These are phyloP conservation scores for Alces alces DNA, from an alignment of 2,113 vertebrate genomes.

Conservation along the genomic window DNA sequence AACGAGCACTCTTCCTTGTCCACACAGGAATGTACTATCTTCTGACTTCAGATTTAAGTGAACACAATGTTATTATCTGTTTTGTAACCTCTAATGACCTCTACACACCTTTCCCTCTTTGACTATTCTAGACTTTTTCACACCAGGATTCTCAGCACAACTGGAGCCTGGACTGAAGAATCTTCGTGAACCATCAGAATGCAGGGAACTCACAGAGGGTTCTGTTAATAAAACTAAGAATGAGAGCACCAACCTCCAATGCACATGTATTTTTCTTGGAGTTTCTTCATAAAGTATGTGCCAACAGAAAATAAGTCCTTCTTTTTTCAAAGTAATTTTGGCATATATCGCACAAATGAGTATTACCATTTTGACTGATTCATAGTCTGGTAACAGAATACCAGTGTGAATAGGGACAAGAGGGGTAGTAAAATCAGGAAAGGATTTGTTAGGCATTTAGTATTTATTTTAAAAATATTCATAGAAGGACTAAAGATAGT, in stretches of 20 bases:
- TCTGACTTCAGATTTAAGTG: not conserved
- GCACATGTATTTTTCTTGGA: not conserved
- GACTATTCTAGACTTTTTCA: constrained; percentile 4
- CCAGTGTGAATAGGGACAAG: not conserved
- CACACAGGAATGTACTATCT: not conserved
- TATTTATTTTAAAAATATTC: not conserved
- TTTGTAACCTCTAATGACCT: not conserved
- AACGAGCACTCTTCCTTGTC: not conserved
- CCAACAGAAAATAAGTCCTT: not conserved
- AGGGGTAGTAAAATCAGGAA: not conserved
- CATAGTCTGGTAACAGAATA: not conserved
- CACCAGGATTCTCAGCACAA: not conserved
- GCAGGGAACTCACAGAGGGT: not conserved
- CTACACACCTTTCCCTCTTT: constrained; percentile 1
- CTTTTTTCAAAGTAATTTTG: not conserved
- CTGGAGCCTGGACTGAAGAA: not conserved
- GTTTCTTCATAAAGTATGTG: not conserved
- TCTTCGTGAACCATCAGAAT: not conserved
- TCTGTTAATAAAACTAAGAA: not conserved
- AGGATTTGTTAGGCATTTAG: not conserved
- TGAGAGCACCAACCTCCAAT: not conserved
- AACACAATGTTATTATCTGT: not conserved
- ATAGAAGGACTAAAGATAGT: not conserved
- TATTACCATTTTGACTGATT: not conserved
- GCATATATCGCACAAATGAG: not conserved